Base-by-base conservation (phyloP, 2,888 invertebrate genomes). In the Didymodactylos carnosus region DNA sequence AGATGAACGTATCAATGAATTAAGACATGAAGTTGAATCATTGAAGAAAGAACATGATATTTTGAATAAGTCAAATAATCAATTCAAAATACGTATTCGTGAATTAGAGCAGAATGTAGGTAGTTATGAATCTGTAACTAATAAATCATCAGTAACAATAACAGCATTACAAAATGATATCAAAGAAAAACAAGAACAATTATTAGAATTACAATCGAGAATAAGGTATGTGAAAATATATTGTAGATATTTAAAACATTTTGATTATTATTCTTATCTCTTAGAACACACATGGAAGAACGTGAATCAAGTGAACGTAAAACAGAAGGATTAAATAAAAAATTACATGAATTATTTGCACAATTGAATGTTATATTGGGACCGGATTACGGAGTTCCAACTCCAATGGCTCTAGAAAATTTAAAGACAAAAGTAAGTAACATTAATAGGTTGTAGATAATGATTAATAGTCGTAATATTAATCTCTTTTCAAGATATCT, bases 161-260 rank as follows among this genome's bases (percentile, higher is more conserved):
- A 74, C 78, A 10, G 77, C 81, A 14, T 77, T 83, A 46, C 82
- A 83, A 76, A 78, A 78, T 46, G 81, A 83, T 51, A 80, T 78
- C 73, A 77, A 80, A 49, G 80, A 80, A 23, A 72, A 78, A 25
- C 78, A 80, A 41, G 80, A 82, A 41, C 80, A 80, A 75, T 79
- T 83, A 51, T 40, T 81, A 2, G 82, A 83, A 43, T 77, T 83
- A 27, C 83, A 83, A 76, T 76, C 79, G 4, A 78, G 82, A 69
- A 76, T 82, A 25, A 29, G 62, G 62, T 62, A 62, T 19, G 35
- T 29, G n/a, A 6, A 10, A 53, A 19, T n/a, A 46, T 46, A 0
- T 27, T 13, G 1, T 23, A 62, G n/a, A 7, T 25, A 27, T 23
- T 39, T 35, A 10, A 23, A 25, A 23, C 27, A 16, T 35, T 62